Evolutionary conservation across 2,113 vertebrate genomes (phyloP), one percentile per base, ranked within the genome.

Genomic region (Collichthys lucidus): DNA sequence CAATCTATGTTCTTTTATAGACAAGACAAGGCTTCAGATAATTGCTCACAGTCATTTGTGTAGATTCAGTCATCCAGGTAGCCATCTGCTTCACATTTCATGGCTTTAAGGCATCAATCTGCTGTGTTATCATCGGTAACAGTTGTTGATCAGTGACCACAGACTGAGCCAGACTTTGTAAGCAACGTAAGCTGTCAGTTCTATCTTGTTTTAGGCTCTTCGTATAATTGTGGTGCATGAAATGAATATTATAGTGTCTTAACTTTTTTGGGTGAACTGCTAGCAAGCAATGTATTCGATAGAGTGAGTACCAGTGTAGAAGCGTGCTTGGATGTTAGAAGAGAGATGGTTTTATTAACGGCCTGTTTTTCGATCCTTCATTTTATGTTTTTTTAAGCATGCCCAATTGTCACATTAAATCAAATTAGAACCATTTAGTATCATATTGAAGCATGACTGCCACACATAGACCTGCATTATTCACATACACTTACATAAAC

Each of bases 61-160:
- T 53, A n/a, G 63, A 53, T 68, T 62, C 24, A 60, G 68, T 69
- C 74, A 68, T 79, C 55, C 85, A 78, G 85, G 65, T 81, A 72
- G 62, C 76, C 77, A 80, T 85, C 86, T 83, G 83, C 72, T 72
- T 85, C 10, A 42, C 46, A 71, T 75, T 22, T 69, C 26, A 40
- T 35, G 40, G 73, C 75, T 79, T 55, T 42, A 47, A 80, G 84
- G 86, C 86, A 68, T 81, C 84, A 82, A 31, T 80, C 82, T 87
- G 80, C 64, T 80, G 62, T 60, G 55, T 74, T 77, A 74, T 55
- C 6, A 29, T 19, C 68, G 65, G 62, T 44, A 83, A n/a, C 24
- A 29, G 14, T 75, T 70, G 59, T 53, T 67, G 24, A 76, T 72
- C 61, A 80, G 66, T 68, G 71, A 75, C 59, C 75, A 82, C 19